phyloP scores from a whole-genome alignment of 2,797 vertebrate genomes.

The Okamejei kenojei region DNA sequence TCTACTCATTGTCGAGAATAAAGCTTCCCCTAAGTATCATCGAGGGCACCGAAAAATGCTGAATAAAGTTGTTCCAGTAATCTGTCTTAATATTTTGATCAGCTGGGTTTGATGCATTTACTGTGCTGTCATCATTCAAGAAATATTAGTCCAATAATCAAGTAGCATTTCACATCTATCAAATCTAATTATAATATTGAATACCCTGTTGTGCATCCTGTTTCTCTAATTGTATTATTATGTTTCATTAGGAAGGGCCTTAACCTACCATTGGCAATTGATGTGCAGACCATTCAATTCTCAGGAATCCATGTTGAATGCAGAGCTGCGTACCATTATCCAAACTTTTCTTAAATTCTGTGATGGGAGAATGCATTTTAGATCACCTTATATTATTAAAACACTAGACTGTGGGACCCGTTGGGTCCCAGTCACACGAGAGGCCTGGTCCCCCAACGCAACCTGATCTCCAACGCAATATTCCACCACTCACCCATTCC shows the following conservation, averaged over 20 bases:
- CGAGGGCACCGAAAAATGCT: no score
- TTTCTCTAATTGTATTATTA: neutral
- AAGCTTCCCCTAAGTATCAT: no score
- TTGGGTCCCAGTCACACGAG: no score
- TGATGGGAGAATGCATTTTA: neutral
- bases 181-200: neutral
- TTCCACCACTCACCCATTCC: no score
- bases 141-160: neutral
- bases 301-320: conserved; percentile 68
- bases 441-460: no score
- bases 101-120: neutral
- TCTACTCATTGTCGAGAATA: no score
- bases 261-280: conserved; percentile 67
- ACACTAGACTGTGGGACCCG: no score
- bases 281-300: conserved; percentile 68
- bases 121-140: neutral
- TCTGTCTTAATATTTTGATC: no score
- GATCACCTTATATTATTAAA: neutral
- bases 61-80: no score
- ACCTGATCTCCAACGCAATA: no score
- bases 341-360: conserved; percentile 64
- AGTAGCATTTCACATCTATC: neutral
- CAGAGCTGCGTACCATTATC: conserved; percentile 70
- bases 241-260: neutral
- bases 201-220: neutral